Base-by-base conservation (phyloP, 2,797 vertebrate species). In the Rhadinocentrus ornatus region DNA sequence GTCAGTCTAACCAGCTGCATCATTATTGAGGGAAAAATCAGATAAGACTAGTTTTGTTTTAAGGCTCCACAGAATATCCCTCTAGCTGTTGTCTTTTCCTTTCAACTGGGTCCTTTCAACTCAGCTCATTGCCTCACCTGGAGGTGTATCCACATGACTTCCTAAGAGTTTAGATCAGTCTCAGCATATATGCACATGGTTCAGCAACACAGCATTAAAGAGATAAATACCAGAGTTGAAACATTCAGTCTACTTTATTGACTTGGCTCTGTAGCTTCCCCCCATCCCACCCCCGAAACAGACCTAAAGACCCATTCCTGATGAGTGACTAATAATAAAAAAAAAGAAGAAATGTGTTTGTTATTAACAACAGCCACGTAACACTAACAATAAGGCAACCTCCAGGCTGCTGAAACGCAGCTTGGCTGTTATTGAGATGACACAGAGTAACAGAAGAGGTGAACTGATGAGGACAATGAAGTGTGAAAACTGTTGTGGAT, bases 311-410 rank as follows among this genome's bases (percentile, higher is more conserved):
- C 68, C 63, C 83, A 84, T 88, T 88, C 84, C 82, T 62, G 50
- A 86, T 84, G 70, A 71, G 73, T 81, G 89, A 91, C 82, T 90
- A 86, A 87, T 77, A 29, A 54, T 29, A 54, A 63, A 67, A 53
- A 27, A 63, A 67, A 66, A 71, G 80, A 81, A 77, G 52, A 84
- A 82, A 86, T 11, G 65, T 74, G 74, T 83, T 67, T 80, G 66
- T 87, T 83, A 83, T 88, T 70, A 86, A 83, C 71, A 75, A 71
- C 76, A 76, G n/a, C 66, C 41, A 83, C 61, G 61, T 34, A 76
- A 79, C 75, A 78, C 80, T 59, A 52, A 71, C 48, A 71, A 75
- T 75, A 82, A 84, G 79, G 72, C 8, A 13, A 76, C 73, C 82
- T 76, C 39, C 73, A 64, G 68, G 81, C 72, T 73, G 74, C 75